Conservation (phyloP, 1,140 invertebrate genomes). For the Drosophila lacteicornis region DNA sequence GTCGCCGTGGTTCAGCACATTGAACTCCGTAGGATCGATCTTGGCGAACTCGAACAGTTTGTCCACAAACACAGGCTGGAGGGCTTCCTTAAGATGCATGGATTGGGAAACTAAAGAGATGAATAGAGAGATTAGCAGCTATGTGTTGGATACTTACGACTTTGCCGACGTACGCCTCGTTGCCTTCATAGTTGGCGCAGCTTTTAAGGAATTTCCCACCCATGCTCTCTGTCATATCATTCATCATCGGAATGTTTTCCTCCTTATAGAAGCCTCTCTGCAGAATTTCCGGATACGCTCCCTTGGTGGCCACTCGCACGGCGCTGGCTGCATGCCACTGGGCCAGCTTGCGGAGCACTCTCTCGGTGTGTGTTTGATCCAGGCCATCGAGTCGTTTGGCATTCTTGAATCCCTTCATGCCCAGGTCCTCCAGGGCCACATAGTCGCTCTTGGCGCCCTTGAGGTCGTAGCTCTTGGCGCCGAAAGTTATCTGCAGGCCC, state of each 20-base stretch:
- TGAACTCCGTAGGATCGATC: slow-evolving; percentile 85
- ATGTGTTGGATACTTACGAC: slow-evolving; percentile 40
- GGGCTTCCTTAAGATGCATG: slow-evolving; percentile 13
- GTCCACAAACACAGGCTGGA: slow-evolving; percentile 36
- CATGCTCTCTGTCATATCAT: slow-evolving; percentile 49
- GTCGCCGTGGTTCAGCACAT: slow-evolving; percentile 88
- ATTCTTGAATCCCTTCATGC: slow-evolving; percentile 82
- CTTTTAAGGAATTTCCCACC: slow-evolving; percentile 39
- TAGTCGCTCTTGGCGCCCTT: slow-evolving; percentile 43
- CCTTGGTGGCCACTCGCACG: slow-evolving; percentile 85
- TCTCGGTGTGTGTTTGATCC: slow-evolving; percentile 85
- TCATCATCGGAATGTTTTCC: slow-evolving; percentile 37
- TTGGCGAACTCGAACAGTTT: slow-evolving; percentile 44
- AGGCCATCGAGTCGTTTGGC: slow-evolving; percentile 86
- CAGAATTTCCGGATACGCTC: slow-evolving; percentile 46
- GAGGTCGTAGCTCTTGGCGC: slow-evolving; percentile 50
- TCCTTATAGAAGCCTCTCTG: slow-evolving; percentile 50
- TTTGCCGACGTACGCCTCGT: slow-evolving; percentile 54
- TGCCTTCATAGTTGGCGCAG: slow-evolving; percentile 41
- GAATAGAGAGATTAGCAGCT: too few species aligned
- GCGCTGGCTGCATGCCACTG: slow-evolving; percentile 86
- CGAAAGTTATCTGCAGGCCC: slow-evolving; percentile 55
- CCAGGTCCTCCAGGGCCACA: slow-evolving; percentile 86
- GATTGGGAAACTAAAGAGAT: too few species aligned
- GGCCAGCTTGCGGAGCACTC: slow-evolving; percentile 85